phyloP scores from a whole-genome alignment of 1,140 invertebrate species.

The Lucilia sericata region DNA sequence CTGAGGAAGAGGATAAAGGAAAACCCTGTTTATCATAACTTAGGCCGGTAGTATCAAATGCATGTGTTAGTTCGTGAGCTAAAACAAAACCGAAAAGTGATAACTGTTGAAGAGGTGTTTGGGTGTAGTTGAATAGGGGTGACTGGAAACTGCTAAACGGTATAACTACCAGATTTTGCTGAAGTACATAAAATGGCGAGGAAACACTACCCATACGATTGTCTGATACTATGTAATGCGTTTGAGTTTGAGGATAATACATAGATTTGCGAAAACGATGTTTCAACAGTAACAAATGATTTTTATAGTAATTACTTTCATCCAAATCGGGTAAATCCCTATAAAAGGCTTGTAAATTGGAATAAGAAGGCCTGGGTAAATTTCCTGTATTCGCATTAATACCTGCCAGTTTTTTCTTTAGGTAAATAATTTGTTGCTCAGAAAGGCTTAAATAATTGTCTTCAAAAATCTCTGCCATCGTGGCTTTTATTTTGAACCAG shows the following conservation, averaged over 20 bases:
- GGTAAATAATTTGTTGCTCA: neutral
- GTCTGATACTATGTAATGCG: neutral
- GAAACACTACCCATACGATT: neutral
- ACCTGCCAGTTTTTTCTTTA: neutral
- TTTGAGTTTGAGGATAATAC: neutral
- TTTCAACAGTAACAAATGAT: neutral
- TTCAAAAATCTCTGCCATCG: neutral
- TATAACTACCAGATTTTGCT: slow-evolving; percentile 52
- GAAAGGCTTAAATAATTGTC: neutral
- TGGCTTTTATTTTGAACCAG: neutral
- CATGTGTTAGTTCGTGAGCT: slow-evolving; percentile 56
- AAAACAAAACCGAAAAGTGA: slow-evolving; percentile 58
- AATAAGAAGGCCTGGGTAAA: neutral
- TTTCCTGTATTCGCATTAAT: slow-evolving; percentile 1
- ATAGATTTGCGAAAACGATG: neutral
- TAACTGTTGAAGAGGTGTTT: slow-evolving; percentile 54
- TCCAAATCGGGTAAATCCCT: neutral
- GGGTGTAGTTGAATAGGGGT: slow-evolving; percentile 48
- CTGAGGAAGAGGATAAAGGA: neutral
- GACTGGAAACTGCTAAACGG: slow-evolving; percentile 53
- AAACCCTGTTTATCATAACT: slow-evolving; percentile 47
- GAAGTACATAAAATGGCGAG: slow-evolving; percentile 46
- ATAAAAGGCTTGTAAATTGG: neutral
- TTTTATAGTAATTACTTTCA: neutral
- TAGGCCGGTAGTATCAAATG: slow-evolving; percentile 48